Evolutionary conservation across 1,140 invertebrate genomes (phyloP).

Genomic region (Dreissena polymorpha): DNA sequence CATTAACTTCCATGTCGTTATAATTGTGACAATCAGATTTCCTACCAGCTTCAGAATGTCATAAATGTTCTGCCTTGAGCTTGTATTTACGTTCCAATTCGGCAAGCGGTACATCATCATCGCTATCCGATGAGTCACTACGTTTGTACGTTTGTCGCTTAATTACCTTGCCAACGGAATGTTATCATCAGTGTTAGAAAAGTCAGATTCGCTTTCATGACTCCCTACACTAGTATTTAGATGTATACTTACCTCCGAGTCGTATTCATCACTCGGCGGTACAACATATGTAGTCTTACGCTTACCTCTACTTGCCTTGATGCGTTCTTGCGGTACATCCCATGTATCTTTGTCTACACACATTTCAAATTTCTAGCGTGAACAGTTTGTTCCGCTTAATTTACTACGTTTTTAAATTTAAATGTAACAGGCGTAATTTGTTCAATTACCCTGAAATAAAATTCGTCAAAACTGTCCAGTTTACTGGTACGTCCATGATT

Average conservation of each 20-base stretch:
- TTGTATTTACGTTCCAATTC: background rate
- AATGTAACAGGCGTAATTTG: slow-evolving; percentile 3
- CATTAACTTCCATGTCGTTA: background rate
- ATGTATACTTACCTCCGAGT: background rate
- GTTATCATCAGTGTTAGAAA: background rate
- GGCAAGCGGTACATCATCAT: background rate
- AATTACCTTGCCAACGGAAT: background rate
- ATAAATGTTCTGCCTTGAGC: background rate
- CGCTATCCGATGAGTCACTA: background rate
- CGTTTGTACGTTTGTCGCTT: background rate
- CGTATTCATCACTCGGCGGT: background rate
- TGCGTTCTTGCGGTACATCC: background rate
- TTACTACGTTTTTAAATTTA: background rate
- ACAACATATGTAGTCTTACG: slow-evolving; percentile 19
- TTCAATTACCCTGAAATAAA: slow-evolving; percentile 25
- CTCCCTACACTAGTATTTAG: background rate
- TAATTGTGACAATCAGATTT: background rate
- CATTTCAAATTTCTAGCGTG: too few species aligned
- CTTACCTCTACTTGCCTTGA: background rate
- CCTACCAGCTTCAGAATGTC: background rate
- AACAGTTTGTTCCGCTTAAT: background rate
- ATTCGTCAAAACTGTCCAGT: background rate
- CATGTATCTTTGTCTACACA: slow-evolving; percentile 11
- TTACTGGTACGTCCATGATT: too few species aligned
- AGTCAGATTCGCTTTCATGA: too few species aligned